Percentiles rank a stretch among this genome's conserved stretches.
phyloP scores from a whole-genome alignment of 2,113 vertebrate genomes.

The Hippolais icterina region DNA sequence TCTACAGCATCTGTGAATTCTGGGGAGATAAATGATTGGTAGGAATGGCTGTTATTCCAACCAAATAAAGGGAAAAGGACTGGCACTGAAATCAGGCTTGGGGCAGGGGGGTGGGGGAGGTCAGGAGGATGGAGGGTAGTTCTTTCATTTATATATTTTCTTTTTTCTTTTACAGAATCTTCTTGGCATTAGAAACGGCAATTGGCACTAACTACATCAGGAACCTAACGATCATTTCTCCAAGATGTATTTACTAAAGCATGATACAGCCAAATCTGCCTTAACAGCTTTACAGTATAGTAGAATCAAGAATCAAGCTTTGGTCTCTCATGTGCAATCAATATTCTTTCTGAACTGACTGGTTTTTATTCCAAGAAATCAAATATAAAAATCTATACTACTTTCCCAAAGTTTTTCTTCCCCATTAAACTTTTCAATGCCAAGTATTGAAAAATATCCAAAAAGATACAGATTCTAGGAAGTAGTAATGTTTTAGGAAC shows the following conservation, averaged over 20 bases:
- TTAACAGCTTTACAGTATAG: background rate
- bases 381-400: background rate
- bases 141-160: background rate
- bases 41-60: background rate
- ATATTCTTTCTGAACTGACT: background rate
- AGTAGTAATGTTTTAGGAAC: background rate
- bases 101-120: rapidly evolving
- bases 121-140: rapidly evolving
- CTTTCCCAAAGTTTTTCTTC: background rate
- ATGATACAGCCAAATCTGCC: background rate
- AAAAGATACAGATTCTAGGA: background rate
- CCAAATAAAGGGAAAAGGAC: background rate
- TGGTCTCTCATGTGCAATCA: background rate
- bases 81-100: background rate
- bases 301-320: background rate
- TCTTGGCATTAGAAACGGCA: background rate
- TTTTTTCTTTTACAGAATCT: background rate
- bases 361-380: background rate
- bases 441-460: background rate
- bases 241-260: background rate
- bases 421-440: background rate
- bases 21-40: background rate
- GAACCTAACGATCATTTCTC: background rate
- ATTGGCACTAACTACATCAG: background rate
- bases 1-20: background rate